Evolutionary conservation across 2,113 vertebrate genomes (phyloP).

Genomic region (Caranx ignobilis): DNA sequence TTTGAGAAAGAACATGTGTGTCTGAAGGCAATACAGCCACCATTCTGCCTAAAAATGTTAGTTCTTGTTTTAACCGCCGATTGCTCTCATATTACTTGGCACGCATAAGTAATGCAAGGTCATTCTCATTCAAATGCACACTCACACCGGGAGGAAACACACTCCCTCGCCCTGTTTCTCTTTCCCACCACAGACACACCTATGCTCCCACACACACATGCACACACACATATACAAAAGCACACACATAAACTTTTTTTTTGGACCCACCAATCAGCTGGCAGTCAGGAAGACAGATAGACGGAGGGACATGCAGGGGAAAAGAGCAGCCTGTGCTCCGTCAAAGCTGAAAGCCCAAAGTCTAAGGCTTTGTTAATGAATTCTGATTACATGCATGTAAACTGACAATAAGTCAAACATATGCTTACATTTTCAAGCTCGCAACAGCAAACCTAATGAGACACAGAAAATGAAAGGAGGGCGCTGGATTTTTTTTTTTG

Average conservation of each 20-base stretch:
- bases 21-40: conserved; percentile 59
- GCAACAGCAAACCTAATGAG: conserved; percentile 22
- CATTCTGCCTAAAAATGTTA: conserved; percentile 67
- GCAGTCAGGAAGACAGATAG: conserved; percentile 49
- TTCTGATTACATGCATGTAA: conserved; percentile 46
- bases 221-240: conserved; percentile 43
- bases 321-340: conserved; percentile 46
- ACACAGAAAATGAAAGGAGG: conserved; percentile 24
- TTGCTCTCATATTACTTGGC: conserved; percentile 78
- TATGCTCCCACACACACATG: conserved; percentile 58
- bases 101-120: conserved; percentile 80
- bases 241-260: conserved; percentile 20
- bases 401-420: conserved; percentile 38
- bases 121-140: conserved; percentile 82
- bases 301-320: conserved; percentile 28
- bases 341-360: conserved; percentile 15
- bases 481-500: background rate
- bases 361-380: conserved; percentile 24
- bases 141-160: conserved; percentile 78
- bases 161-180: conserved; percentile 65
- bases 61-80: conserved; percentile 66
- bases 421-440: conserved; percentile 37
- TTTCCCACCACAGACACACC: conserved; percentile 76
- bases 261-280: conserved; percentile 34
- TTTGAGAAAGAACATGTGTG: conserved; percentile 23